Base-by-base conservation (phyloP, 2,888 invertebrate genomes). In the Polydrusus tereticollis region DNA sequence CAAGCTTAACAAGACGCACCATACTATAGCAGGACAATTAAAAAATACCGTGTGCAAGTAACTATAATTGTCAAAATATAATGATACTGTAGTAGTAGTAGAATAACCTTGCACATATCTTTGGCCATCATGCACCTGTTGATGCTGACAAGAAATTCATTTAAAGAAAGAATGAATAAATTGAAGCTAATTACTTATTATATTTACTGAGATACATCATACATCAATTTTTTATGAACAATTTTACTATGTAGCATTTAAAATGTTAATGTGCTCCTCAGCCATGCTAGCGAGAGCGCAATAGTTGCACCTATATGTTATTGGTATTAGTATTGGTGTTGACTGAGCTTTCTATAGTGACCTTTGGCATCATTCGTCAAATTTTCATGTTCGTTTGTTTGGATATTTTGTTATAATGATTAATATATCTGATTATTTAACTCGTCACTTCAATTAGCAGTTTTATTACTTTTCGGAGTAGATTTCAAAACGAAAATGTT, bases 321-420 rank as follows among this genome's bases (percentile, higher is more conserved):
- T 58, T 26, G 26, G 12, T 59, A 43, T 58, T 26, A 14, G 12
- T 59, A 59, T 58, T 57, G 41, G 47, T 29, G 43, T 38, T 66
- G 36, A 66, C 55, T 67, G 26, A 58, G 16, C 67, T 67, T 67
- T 67, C 67, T 67, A 59, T 41, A 8, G 16, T 59, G 41, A 59
- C 59, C 59, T 59, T 59, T 59, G 41, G 14, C 58, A 33, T 36
- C 58, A 59, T 36, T 45, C 36, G 47, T 59, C 67, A 67, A 67
- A 38, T 47, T 67, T 47, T 45, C 43, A 38, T 38, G 23, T 43
- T 20, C 43, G 10, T 26, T 47, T 62, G 23, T 41, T 47, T 12
- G 16, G 29, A 45, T 29, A 47, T 62, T 62, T 62, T 45, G 29
- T 62, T 33, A 43, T 21, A 59, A 45, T 47, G 36, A 67, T 26